Percentiles rank a stretch among this genome's conserved stretches.
Evolutionary conservation across 1,140 invertebrate species (phyloP).

Genomic region (Drosophila athabasca): DNA sequence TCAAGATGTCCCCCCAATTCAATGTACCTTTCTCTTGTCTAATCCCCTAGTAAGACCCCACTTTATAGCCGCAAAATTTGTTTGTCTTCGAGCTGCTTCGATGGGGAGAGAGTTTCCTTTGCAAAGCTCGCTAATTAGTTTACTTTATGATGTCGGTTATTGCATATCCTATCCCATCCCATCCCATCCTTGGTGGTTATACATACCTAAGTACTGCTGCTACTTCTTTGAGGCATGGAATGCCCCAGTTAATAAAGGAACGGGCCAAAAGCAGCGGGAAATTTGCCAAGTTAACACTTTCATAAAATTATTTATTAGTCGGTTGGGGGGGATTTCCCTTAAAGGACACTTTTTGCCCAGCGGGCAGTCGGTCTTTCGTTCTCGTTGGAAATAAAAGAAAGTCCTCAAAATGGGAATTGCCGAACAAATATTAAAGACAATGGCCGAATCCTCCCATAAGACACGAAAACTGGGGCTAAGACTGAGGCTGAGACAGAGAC

Average conservation of each 20-base stretch:
- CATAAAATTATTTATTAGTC: conserved; percentile 79
- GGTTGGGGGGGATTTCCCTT: neutral
- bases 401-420: conserved; percentile 53
- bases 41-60: conserved; percentile 22
- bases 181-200: too few relatives aligned
- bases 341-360: conserved; percentile 30
- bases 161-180: conserved; percentile 1
- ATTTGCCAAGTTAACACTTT: conserved; percentile 79
- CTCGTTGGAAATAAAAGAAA: conserved; percentile 61
- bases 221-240: too few relatives aligned
- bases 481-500: conserved; percentile 22
- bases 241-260: conserved; percentile 59
- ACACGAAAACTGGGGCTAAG: neutral
- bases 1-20: too few relatives aligned
- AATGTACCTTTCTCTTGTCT: too few relatives aligned
- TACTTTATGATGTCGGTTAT: conserved; percentile 51
- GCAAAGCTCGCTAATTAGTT: conserved; percentile 69
- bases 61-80: conserved; percentile 29
- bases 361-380: conserved; percentile 21
- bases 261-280: conserved; percentile 30
- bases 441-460: conserved; percentile 15
- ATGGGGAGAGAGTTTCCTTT: conserved; percentile 26
- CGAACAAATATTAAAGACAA: conserved; percentile 76
- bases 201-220: neutral
- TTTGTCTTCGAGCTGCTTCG: conserved; percentile 30